Base-by-base conservation (phyloP, 1,140 invertebrate genomes). In the Sitophilus oryzae region DNA sequence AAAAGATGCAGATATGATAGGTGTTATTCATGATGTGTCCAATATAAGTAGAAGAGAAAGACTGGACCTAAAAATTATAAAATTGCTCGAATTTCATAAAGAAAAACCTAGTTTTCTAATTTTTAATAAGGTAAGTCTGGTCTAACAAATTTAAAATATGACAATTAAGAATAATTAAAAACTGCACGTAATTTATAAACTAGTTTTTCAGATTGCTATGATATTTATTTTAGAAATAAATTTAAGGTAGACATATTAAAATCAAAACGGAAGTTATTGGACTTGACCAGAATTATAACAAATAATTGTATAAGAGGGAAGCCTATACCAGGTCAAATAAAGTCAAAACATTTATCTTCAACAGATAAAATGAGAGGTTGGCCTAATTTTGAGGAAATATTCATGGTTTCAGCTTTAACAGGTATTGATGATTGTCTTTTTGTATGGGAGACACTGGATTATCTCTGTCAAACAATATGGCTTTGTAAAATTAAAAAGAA, bases 121-220 rank as follows among this genome's bases (percentile, higher is more conserved):
- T 38, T 68, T 96, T 2, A 97, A 96, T 66, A 97, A 97, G 80
- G 84, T 91, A 71, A 64, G 51, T 52, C n/a, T n/a, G n/a, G n/a
- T n/a, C n/a, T n/a, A n/a, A 43, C 42, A 16, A 15, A 45, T 30
- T 9, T 40, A 40, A 14, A 11, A 9, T 37, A 43, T 43, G 11
- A 43, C 16, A n/a, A 45, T 18, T n/a, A 45, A 2, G n/a, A 14
- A 22, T 45, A 15, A 45, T 23, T 45, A 6, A 30, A n/a, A n/a
- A n/a, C n/a, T n/a, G n/a, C n/a, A n/a, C n/a, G n/a, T n/a, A n/a
- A n/a, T n/a, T n/a, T n/a, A n/a, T n/a, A n/a, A n/a, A n/a, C n/a
- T n/a, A n/a, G n/a, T n/a, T n/a, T n/a, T n/a, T n/a, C n/a, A n/a
- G n/a, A n/a, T n/a, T n/a, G n/a, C n/a, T n/a, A n/a, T n/a, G n/a